Conservation (phyloP, 2,113 vertebrate species). For the Pundamilia nyererei region DNA sequence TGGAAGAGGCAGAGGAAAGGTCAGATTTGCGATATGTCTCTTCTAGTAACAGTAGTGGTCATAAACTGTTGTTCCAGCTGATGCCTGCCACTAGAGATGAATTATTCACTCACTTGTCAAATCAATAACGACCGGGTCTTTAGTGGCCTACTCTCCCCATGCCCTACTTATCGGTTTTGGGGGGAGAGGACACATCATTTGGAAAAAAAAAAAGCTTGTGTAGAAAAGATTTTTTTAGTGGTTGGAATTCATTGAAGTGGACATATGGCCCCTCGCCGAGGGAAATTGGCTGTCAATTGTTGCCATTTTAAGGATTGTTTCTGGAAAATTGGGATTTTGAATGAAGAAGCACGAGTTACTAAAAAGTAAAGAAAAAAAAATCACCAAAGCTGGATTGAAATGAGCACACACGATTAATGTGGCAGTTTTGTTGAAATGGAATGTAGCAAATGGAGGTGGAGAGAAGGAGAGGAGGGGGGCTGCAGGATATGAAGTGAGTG, state of each 20-base stretch:
- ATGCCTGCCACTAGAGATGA: conserved; percentile 64
- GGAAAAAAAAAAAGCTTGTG: conserved; percentile 10
- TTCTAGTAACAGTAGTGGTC: conserved; percentile 6
- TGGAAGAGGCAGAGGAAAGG: background rate
- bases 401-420: conserved; percentile 35
- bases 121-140: conserved; percentile 66
- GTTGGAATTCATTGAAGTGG: conserved; percentile 29
- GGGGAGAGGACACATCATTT: conserved; percentile 40
- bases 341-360: background rate
- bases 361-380: background rate
- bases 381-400: conserved; percentile 1
- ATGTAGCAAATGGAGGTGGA: conserved; percentile 36
- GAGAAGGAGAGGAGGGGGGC: background rate
- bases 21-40: conserved; percentile 27
- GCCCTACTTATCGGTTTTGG: conserved; percentile 61
- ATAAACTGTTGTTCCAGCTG: conserved; percentile 56
- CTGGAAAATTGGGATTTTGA: conserved; percentile 39
- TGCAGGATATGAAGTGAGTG: background rate
- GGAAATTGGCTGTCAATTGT: conserved; percentile 39
- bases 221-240: conserved; percentile 33
- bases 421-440: conserved; percentile 53
- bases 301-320: conserved; percentile 53
- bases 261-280: conserved; percentile 38
- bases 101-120: conserved; percentile 74
- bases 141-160: conserved; percentile 57